phyloP scores from a whole-genome alignment of 2,797 vertebrate species.

The Sebastes dallii region DNA sequence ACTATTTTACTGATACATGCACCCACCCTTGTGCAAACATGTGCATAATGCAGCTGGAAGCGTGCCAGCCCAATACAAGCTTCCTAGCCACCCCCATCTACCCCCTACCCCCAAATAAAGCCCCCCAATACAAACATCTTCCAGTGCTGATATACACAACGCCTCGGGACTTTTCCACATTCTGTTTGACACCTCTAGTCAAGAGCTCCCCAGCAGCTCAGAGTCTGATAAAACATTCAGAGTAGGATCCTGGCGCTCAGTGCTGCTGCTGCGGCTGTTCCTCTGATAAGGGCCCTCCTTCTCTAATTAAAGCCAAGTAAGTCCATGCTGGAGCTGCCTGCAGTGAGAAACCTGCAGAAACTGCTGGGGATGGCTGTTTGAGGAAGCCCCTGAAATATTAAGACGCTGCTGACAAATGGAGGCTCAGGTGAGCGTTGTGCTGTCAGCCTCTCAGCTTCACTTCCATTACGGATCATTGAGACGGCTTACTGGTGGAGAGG shows the following conservation, averaged over 20 bases:
- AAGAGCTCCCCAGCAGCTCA: conserved; percentile 72
- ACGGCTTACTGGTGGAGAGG: conserved; percentile 5
- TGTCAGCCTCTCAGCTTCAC: conserved; percentile 66
- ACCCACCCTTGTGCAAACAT: conserved; percentile 4
- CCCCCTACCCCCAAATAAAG: conserved; percentile 1
- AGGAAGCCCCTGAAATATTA: conserved; percentile 78
- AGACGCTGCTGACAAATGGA: conserved; percentile 69
- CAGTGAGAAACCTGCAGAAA: conserved; percentile 49
- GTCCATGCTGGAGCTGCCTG: conserved; percentile 51
- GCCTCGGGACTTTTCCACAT: conserved; percentile 78
- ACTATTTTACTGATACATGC: conserved; percentile 13
- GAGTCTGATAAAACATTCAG: conserved; percentile 88
- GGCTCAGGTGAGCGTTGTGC: conserved; percentile 69
- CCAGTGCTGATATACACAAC: conserved; percentile 37
- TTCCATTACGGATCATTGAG: conserved; percentile 49
- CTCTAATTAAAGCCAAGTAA: conserved; percentile 68
- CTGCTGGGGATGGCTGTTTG: conserved; percentile 56
- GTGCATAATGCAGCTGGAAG: conserved; percentile 25
- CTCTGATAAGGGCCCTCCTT: conserved; percentile 62
- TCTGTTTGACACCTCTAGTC: conserved; percentile 81
- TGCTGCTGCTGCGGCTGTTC: conserved; percentile 44
- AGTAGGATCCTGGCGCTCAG: conserved; percentile 74
- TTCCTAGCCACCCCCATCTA: background rate
- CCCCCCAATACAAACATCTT: conserved; percentile 51
- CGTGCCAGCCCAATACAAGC: conserved; percentile 1